Base-by-base conservation (phyloP, 2,797 vertebrate genomes). In the Sebastes trivittatus region DNA sequence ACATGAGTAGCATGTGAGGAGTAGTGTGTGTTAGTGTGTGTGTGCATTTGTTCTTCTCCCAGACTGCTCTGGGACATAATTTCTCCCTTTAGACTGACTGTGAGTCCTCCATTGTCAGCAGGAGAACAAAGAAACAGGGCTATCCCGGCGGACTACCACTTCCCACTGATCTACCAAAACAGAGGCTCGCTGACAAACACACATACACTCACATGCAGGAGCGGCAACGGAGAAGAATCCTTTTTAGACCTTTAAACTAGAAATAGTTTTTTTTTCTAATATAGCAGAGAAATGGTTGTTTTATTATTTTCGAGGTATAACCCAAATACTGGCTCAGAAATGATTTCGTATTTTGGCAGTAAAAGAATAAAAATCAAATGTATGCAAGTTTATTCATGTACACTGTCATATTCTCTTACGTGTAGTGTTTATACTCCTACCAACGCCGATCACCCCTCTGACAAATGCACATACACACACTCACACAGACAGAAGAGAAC, bases 1-100 rank as follows among this genome's bases (percentile, higher is more conserved):
- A 93, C 90, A 93, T 94, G 93, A 92, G 89, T 82, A 92, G 85
- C 92, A 93, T 92, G 91, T 93, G 92, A 92, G 91, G 82, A 91
- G 87, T 72, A 58, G 80, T 81, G 69, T 84, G 78, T 88, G 73
- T 80, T 11, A 20, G 66, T 74, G 62, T 69, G 66, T 81, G 73
- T 49, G 23, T 70, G 82, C 52, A 75, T 88, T 85, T 91, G 72
- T 89, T 90, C 87, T 89, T 92, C 87, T 85, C 78, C 64, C 88
- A 92, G 87, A 91, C 92, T 93, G 92, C 90, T 91, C 78, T 93
- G 90, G 92, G 92, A 94, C 90, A 91, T 84, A 79, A 86, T 91
- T 90, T 84, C 68, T 90, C 89, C 93, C 90, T 90, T 91, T 83
- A 86, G 87, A 92, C 89, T 75, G 88, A 88, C 81, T 93, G 88